Percentiles rank a stretch among this genome's conserved stretches.
phyloP scores from a whole-genome alignment of 2,888 invertebrate genomes.

The Hydropsyche betteni region DNA sequence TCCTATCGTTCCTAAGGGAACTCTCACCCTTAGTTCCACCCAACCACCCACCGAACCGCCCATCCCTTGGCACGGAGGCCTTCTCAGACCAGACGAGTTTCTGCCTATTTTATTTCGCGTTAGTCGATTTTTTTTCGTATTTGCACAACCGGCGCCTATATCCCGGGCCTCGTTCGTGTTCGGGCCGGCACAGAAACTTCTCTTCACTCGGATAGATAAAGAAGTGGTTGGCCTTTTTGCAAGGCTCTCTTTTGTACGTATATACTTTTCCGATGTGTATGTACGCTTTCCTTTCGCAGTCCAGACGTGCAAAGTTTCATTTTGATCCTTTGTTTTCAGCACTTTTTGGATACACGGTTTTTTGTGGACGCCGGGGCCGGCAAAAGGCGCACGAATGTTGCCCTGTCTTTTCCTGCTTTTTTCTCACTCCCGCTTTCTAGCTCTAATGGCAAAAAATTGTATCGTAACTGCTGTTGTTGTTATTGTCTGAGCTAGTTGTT shows the following conservation, averaged over 20 bases:
- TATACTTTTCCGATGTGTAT: neutral
- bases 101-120: slow-evolving; percentile 50
- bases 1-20: too few species aligned
- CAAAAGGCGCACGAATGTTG: slow-evolving; percentile 38
- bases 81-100: neutral
- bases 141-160: slow-evolving; percentile 45
- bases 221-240: slow-evolving; percentile 38
- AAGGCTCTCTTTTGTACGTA: neutral
- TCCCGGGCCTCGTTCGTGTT: slow-evolving; percentile 36
- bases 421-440: neutral
- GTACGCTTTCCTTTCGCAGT: slow-evolving; percentile 41
- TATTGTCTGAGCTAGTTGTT: neutral
- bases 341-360: slow-evolving; percentile 49
- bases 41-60: neutral
- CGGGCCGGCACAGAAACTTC: slow-evolving; percentile 45
- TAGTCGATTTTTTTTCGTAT: slow-evolving; percentile 50
- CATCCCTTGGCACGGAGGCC: too few species aligned
- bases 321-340: slow-evolving; percentile 51
- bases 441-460: slow-evolving; percentile 25
- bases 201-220: slow-evolving; percentile 41
- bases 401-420: neutral
- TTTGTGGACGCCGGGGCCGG: slow-evolving; percentile 31
- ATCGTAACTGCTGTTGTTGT: slow-evolving; percentile 15
- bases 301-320: slow-evolving; percentile 50
- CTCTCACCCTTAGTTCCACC: slow-evolving; percentile 31